Base-by-base conservation (phyloP, 2,797 vertebrate species). In the Phataginus tricuspis region DNA sequence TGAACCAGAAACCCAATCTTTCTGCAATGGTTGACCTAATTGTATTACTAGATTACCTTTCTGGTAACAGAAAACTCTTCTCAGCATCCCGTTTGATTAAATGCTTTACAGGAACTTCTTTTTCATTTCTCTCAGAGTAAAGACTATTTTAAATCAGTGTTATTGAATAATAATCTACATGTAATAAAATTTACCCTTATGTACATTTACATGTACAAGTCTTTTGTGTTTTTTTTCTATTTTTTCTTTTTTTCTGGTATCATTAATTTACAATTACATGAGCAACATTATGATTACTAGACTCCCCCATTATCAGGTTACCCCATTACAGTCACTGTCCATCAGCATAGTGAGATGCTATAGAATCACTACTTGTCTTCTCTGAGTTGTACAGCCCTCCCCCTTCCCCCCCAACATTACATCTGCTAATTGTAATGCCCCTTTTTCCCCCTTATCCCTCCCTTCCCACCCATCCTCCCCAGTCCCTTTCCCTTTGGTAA, bases 1-100 rank as follows among this genome's bases (percentile, higher is more conserved):
- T 84, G 71, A 90, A 74, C 53, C 23, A 92, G 93, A 96, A 96
- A 95, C 49, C 57, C 93, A 95, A 95, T 97, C 80, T 82, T 78
- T 82, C 63, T 72, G 69, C 53, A 82, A 51, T 71, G 78, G 83
- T 92, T 79, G 45, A 83, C 45, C 86, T 96, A 96, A 89, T 90
- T 97, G 61, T 71, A 78, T 75, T 5, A 64, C 29, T 13, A 64
- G 19, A 78, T 64, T 90, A 68, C 53, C 63, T 79, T 95, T 83
- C 64, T 91, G 51, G 74, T 79, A 61, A 91, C 0, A 86, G 55
- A 82, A 96, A 84, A 91, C 11, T 71, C 34, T 39, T 61, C 72
- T 91, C 18, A 85, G 61, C 21, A 78, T 72, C 42, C 37, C 39
- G 63, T 11, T 72, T 57, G 87, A 96, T 77, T 63, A 75, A 66